Base-by-base conservation (phyloP, 1,140 invertebrate genomes). In the Drosophila bipectinata region DNA sequence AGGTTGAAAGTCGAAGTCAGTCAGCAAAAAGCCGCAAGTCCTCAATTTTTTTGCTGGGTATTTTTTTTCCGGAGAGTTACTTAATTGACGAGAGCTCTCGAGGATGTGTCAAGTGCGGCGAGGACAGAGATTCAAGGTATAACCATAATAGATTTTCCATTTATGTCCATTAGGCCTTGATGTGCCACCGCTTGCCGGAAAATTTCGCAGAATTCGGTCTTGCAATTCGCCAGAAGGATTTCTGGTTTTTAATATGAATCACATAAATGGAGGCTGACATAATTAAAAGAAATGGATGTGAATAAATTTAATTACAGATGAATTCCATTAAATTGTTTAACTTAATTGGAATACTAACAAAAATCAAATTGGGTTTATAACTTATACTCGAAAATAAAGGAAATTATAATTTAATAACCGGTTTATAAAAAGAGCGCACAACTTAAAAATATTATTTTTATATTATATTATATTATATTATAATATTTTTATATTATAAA, bases 61-160 rank as follows among this genome's bases (percentile, higher is more conserved):
- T 37, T 37, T 37, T 37, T 56, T 32, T 48, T 14, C 32, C 32
- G 7, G 26, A 10, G 44, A 18, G 48, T 28, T 47, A 56, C 63
- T 82, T 87, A 87, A 87, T 88, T 87, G 82, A 83, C 82, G 75
- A 88, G 82, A 59, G 39, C 45, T 54, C 53, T 51, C 53, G 45
- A 58, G 68, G 75, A 72, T 48, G 49, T 84, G 80, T 75, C 79
- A 69, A 53, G 58, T 61, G 32, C 21, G 57, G 39, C 21, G 37
- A 54, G 34, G 52, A 44, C 37, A 18, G 39, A 47, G 15, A 54
- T 21, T 44, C 48, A 75, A 55, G 55, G 21, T 53, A 69, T 58
- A 55, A 44, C 53, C 67, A 39, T 87, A 87, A 87, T 87, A 87
- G 79, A 82, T 68, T 88, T 88, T 88, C 82, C 83, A 87, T 87